Evolutionary conservation across 2,888 invertebrate genomes (phyloP), one percentile per base, ranked within the genome.

Genomic region (Dryococelus australis): DNA sequence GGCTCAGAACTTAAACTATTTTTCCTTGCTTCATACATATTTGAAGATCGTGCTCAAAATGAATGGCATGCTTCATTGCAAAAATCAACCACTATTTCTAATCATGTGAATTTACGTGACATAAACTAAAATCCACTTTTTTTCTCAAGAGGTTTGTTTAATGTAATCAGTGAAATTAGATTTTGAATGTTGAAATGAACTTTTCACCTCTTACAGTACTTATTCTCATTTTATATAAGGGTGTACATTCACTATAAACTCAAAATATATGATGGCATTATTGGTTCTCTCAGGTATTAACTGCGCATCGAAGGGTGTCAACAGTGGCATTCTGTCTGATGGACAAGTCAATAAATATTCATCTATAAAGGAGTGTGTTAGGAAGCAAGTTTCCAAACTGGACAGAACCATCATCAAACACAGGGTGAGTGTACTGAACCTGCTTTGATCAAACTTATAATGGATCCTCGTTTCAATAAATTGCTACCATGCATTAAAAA

Each of bases 381-480:
- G 65, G 65, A 65, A 65, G 65, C 65, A 65, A 65, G 65, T 65
- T 65, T 65, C 65, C n/a, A 24, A 65, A 65, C 65, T 65, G 20
- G 65, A 65, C 65, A 65, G 65, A 65, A n/a, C 65, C n/a, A 20
- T 65, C 65, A 24, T 65, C 65, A 65, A 65, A 6, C 65, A 65
- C n/a, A 65, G 65, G 65, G 65, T 65, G 65, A 65, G 65, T 65
- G 16, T 16, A 6, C 10, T 47, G 4, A 3, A 35, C 35, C 35
- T 35, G 4, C 4, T 35, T 3, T 35, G 35, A 35, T 35, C 35
- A 35, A 35, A 3, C 35, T 35, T 35, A 35, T 3, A 35, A 35
- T 35, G 35, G 35, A 35, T 35, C 35, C 35, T 35, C 35, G 35
- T 4, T 35, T 35, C 35, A 35, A 35, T 35, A 35, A 35, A 35